A percentile compares a stretch with the other conserved stretches of the same genome.
phyloP scores from a whole-genome alignment of 2,113 vertebrate genomes.

The Poeciliopsis prolifica region DNA sequence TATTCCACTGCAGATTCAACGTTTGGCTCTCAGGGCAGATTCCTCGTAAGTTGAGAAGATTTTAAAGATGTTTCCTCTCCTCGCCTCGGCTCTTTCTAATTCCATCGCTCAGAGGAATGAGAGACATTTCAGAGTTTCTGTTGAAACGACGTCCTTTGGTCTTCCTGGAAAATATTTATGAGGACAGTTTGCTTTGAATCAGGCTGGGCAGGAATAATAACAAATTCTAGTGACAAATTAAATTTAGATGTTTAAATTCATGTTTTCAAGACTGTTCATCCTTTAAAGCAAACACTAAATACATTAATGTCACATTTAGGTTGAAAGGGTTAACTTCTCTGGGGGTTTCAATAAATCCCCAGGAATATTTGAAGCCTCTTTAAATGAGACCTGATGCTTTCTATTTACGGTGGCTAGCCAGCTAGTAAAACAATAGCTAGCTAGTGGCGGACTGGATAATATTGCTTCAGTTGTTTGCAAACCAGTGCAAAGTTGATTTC shows the following conservation, averaged over 20 bases:
- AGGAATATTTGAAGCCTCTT: background rate
- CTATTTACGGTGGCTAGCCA: background rate
- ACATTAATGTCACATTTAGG: background rate
- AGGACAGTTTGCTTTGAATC: slow-evolving; percentile 33
- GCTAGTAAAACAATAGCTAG: background rate
- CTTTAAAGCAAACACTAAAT: background rate
- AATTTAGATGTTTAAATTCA: background rate
- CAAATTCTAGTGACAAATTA: background rate
- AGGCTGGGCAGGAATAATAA: background rate
- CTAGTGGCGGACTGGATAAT: background rate
- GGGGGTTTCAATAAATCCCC: no score
- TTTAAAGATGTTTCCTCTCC: background rate
- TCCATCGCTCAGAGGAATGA: slow-evolving; percentile 14
- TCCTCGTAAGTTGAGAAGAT: slow-evolving; percentile 1
- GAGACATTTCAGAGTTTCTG: background rate
- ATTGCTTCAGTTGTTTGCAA: no score
- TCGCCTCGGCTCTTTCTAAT: slow-evolving; percentile 39
- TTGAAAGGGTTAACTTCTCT: background rate
- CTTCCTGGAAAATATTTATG: slow-evolving; percentile 17
- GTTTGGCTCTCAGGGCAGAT: slow-evolving; percentile 46
- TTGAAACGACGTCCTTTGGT: background rate
- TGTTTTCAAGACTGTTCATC: background rate
- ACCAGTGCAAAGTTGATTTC: no score
- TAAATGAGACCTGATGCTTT: background rate
- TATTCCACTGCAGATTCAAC: slow-evolving; percentile 12